These are phyloP conservation scores for Huso huso DNA, from an alignment of 2,797 vertebrate genomes.

Conservation along the genomic window DNA sequence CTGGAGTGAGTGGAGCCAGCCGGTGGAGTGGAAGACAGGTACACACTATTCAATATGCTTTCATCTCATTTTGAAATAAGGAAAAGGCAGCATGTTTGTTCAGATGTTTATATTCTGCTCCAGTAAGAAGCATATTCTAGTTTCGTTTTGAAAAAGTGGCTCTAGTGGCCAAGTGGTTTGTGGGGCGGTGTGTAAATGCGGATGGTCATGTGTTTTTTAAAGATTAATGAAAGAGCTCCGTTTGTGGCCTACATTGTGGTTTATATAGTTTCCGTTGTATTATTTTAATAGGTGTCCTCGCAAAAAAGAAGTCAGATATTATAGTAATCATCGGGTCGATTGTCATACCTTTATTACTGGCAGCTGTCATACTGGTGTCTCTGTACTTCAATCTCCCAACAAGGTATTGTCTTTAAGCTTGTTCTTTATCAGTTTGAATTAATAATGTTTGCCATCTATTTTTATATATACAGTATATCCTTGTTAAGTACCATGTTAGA, in stretches of 20 bases:
- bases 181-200: background rate
- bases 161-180: too few species aligned
- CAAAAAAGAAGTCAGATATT: background rate
- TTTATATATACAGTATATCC: background rate
- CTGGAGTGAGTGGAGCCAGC: conserved; percentile 57
- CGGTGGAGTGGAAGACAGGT: conserved; percentile 39
- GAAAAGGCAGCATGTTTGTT: background rate
- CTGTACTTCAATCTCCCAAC: conserved; percentile 17
- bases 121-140: background rate
- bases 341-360: conserved; percentile 17
- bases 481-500: background rate
- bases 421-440: background rate
- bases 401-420: background rate
- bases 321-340: conserved; percentile 14
- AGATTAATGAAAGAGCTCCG: too few species aligned
- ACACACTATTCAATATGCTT: conserved; percentile 6
- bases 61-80: conserved; percentile 11
- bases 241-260: too few species aligned
- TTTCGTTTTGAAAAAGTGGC: too few species aligned
- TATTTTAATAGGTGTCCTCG: too few species aligned
- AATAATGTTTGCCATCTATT: background rate
- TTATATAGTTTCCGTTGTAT: too few species aligned
- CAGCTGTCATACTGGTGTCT: conserved; percentile 19
- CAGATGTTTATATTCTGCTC: background rate
- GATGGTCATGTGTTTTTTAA: too few species aligned